Percentiles rank a stretch among this genome's conserved stretches.
phyloP scores from a whole-genome alignment of 2,113 vertebrate species.

The Leucosticte australis region DNA sequence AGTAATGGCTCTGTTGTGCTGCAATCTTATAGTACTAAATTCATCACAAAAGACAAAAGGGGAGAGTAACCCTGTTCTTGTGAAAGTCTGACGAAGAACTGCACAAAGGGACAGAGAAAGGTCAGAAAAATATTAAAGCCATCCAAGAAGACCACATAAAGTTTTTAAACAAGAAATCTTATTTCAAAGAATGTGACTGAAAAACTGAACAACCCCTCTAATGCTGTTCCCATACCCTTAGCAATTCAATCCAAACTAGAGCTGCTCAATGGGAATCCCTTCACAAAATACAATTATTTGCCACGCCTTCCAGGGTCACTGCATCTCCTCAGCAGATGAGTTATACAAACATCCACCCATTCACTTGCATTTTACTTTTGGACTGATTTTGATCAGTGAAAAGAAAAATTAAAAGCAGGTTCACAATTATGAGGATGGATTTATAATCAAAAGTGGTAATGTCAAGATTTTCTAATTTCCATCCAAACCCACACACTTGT shows the following conservation, averaged over 20 bases:
- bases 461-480: background rate
- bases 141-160: background rate
- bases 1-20: conserved; percentile 91
- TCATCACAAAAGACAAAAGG: conserved; percentile 91
- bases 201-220: background rate
- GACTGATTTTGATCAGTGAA: background rate
- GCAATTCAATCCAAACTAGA: background rate
- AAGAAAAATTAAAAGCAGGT: background rate
- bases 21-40: conserved; percentile 91
- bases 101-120: background rate
- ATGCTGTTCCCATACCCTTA: background rate
- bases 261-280: background rate
- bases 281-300: background rate
- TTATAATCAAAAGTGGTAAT: background rate
- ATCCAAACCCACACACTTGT: background rate
- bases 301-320: background rate
- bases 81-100: conserved; percentile 92
- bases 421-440: background rate
- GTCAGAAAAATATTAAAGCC: background rate
- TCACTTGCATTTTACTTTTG: background rate
- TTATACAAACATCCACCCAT: background rate
- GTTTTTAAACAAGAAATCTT: background rate
- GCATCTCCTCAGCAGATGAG: background rate
- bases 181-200: background rate
- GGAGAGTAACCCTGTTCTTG: conserved; percentile 88